Evolutionary conservation across 2,888 invertebrate species (phyloP), one percentile per base, ranked within the genome.

Genomic region (Chirona hameri): DNA sequence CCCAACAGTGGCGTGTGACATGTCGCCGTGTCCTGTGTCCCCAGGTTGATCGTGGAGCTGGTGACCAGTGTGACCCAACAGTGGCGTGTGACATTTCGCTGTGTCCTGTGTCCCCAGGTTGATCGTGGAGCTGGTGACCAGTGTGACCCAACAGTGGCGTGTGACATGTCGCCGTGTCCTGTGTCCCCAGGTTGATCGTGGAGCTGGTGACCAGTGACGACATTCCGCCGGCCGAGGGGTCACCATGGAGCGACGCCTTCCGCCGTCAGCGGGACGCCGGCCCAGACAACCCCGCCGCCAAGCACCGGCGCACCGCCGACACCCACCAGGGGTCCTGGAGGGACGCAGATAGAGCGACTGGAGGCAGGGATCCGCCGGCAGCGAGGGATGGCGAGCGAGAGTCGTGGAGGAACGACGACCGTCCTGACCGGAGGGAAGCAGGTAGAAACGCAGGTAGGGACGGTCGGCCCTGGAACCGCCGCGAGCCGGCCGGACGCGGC

Each of bases 181-280:
- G 1, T 31, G 4, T 21, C 21, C 15, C 18, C 39, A 72, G 72
- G 39, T 15, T 72, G 31, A 72, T 72, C 31, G 72, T 39, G 0
- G 72, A 72, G 21, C 72, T 72, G 72, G 72, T 72, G 31, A 72
- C 31, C 31, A 72, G 72, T 10, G 72, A 72, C 72, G 39, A 39
- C 39, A 18, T 72, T 14, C 27, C 69, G 4, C 29, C 69, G 69
- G 69, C 69, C 69, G 4, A n/a, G 29, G 29, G 9, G 24, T 24
- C 60, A n/a, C 60, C 60, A n/a, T 60, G n/a, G 24, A 10, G n/a
- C n/a, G 60, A 60, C 24, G n/a, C 60, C 21, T n/a, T 24, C 60
- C n/a, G n/a, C 5, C n/a, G n/a, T 4, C 60, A 21, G 60, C 60
- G n/a, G n/a, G 21, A 60, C 0, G n/a, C 9, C 39, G 39, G 39